Evolutionary conservation across 1,140 invertebrate genomes (phyloP), one percentile per base, ranked within the genome.

Genomic region (Eulimnadia texana): DNA sequence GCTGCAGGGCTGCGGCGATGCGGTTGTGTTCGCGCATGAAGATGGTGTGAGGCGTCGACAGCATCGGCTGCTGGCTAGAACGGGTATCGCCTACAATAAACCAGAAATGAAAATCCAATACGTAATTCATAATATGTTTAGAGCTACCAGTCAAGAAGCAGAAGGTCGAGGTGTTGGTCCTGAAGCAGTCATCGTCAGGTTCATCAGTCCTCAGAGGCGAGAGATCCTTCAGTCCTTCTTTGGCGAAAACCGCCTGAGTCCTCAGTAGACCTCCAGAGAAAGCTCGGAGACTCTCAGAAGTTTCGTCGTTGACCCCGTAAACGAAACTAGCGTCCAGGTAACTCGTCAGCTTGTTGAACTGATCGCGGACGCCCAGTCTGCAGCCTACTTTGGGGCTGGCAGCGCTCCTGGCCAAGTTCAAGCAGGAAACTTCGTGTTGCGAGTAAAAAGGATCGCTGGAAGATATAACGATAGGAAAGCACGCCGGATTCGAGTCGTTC

Each of bases 21-120:
- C n/a, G n/a, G n/a, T n/a, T n/a, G n/a, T n/a, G n/a, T n/a, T n/a
- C n/a, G n/a, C n/a, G n/a, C n/a, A n/a, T n/a, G 88, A 73, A n/a
- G n/a, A n/a, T n/a, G n/a, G n/a, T n/a, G n/a, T n/a, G n/a, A n/a
- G n/a, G n/a, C n/a, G n/a, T n/a, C 0, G 87, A 82, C 42, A 93
- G 69, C 62, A 86, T 83, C 0, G 49, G 74, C 72, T 2, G 74
- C 62, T 81, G 78, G 63, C 78, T 80, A 10, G 79, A 79, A 53
- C 79, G 66, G 56, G 69, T 70, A 65, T 79, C 78, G 50, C 77
- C 76, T 67, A 65, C 22, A 64, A 67, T 33, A 20, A 59, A 25
- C 60, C 6, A 60, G 47, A 28, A 60, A 59, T 25, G 59, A 1
- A 62, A 16, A 59, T 11, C 13, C 29, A 22, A 29, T 1, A 53